Evolutionary conservation across 2,888 invertebrate species (phyloP), one percentile per base, ranked within the genome.

Genomic region (Chironomus tentans): DNA sequence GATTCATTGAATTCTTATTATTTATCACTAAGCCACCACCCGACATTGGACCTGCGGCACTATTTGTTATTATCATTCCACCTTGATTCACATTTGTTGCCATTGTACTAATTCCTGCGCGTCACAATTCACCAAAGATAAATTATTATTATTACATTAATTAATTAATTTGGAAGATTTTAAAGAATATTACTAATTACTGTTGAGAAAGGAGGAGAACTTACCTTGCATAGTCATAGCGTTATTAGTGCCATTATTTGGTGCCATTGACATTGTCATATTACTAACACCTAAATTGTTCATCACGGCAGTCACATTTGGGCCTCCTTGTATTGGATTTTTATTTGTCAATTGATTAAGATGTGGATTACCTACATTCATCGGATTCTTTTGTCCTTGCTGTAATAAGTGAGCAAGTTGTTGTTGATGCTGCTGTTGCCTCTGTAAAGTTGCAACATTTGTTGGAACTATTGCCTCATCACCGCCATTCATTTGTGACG

Each of bases 321-420:
- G 93, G 77, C 93, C 93, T 76, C 93, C 93, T 83, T 94, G 94
- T 82, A 94, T 93, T 78, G 93, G 92, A 83, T 92, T 92, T 83
- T 93, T 93, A 84, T 88, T 93, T 78, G 92, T 92, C 83, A 93
- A 85, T 81, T 90, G 90, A 81, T 89, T 91, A 83, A 91, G 88
- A 18, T 72, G 72, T 7, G 72, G 38, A 28, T 61, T 38, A 78
- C 89, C 88, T 1, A 38, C 38, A 38, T 38, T 38, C 86, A 92
- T 88, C 72, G 90, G 88, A 82, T 92, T 87, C 80, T 90, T 88
- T 88, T 76, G 89, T 62, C 46, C 68, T 76, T 90, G 91, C 83
- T 90, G 90, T 81, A 91, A 85, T 81, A 91, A 86, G 81, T 91
- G 90, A 83, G 89, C 90, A 70, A 90, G 86, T 82, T 89, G 88